phyloP scores from a whole-genome alignment of 2,888 invertebrate species.

The Lumbricus terrestris region DNA sequence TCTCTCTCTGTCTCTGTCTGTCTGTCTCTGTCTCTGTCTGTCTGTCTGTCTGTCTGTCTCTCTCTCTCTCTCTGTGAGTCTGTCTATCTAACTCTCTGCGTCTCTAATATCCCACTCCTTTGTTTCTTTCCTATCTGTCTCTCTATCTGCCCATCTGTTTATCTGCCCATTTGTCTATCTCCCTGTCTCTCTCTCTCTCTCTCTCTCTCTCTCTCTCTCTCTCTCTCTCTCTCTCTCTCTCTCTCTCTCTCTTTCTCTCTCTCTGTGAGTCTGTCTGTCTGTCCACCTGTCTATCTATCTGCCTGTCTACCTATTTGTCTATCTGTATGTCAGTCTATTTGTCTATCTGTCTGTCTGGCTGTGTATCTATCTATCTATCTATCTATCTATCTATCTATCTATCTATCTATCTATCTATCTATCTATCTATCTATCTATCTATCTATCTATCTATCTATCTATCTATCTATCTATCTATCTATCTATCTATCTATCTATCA shows the following conservation, averaged over 20 bases:
- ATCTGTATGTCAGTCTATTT: conserved; percentile 18
- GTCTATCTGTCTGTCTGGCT: conserved; percentile 17
- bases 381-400: conserved; percentile 17
- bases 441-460: conserved; percentile 4
- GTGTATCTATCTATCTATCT: conserved; percentile 15
- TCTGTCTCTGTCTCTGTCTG: not conserved
- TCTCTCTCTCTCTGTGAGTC: too few species aligned
- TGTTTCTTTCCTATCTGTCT: too few species aligned
- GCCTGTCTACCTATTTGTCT: conserved; percentile 10
- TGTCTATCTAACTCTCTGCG: too few species aligned
- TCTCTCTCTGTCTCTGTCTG: too few species aligned
- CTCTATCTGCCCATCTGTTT: not conserved
- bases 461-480: not conserved
- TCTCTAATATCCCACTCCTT: too few species aligned
- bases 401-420: not conserved
- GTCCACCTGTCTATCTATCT: not conserved
- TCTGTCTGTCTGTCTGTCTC: too few species aligned
- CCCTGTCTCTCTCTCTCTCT: not conserved
- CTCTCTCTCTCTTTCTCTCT: conserved; percentile 16
- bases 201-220: not conserved
- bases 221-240: not conserved
- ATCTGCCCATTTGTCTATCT: not conserved
- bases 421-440: not conserved
- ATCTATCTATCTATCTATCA: not conserved
- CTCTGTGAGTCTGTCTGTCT: conserved; percentile 14